Evolutionary conservation across 35 echinoderm and acorn worm species (phyloP), one percentile per base, ranked within the genome.

Genomic region (Acanthaster planci): DNA sequence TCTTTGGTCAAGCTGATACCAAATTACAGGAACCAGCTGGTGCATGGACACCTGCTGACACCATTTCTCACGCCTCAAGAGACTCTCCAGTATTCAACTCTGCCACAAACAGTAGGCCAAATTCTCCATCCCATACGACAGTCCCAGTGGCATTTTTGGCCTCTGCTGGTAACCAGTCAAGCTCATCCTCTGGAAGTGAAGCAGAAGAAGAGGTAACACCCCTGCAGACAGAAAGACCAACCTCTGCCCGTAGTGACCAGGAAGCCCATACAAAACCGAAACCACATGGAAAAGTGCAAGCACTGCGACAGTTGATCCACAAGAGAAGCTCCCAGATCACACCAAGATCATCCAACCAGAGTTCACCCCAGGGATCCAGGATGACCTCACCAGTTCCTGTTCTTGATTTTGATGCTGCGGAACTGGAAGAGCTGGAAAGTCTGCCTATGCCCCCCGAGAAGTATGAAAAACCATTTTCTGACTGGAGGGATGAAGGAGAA

Each of bases 321-420:
- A 35, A 72, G 34, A 72, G 26, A 10, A 31, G 26, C 23, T 14
- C 7, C 34, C 10, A 31, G 1, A 26, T 72, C 34, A 14, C 64
- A 0, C 64, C 64, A 72, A 72, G 26, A 12, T 72, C 64, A 72
- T 31, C 64, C 64, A 72, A 2, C 0, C 7, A 72, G 1, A 26
- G 34, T 35, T 72, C 64, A 21, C 64, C 64, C 30, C 8, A 26
- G 23, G 64, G 26, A 26, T 72, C 64, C 18, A 19, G 60, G 60
- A 23, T 34, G 32, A 34, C 60, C 60, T 68, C 60, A 9, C 60
- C 60, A 27, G 60, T 68, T 2, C 26, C 60, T 23, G 60, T 68
- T 34, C 22, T 68, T 68, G 60, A 68, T 68, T 23, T 68, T 68
- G 60, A 68, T n/a, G n/a, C n/a, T n/a, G n/a, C n/a, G 21, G 60